A percentile compares a stretch with the other conserved stretches of the same genome.
Conservation (phyloP, 2,888 invertebrate genomes). For the Caenorhabditis doughertyi region DNA sequence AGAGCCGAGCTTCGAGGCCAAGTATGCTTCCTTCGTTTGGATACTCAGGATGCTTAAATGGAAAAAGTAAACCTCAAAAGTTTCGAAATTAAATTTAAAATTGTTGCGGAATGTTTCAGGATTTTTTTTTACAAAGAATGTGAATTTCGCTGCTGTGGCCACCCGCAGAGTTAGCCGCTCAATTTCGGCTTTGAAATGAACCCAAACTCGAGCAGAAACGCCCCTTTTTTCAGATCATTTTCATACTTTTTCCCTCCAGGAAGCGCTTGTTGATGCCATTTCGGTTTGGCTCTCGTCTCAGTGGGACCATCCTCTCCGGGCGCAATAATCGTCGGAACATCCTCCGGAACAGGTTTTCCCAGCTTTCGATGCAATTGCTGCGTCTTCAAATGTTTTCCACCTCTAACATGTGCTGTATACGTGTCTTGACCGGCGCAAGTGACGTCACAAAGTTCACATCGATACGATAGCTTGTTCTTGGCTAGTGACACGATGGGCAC, state of each 20-base stretch:
- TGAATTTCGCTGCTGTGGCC: too few species aligned
- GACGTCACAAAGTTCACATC: conserved; percentile 98
- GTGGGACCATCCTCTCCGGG: conserved; percentile 58
- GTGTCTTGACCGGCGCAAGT: conserved; percentile 99
- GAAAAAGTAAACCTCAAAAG: too few species aligned
- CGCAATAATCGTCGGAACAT: conserved; percentile 89
- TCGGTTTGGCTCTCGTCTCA: conserved; percentile 55
- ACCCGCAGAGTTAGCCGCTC: too few species aligned
- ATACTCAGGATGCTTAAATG: too few species aligned
- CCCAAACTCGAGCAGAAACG: too few species aligned
- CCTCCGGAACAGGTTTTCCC: conserved; percentile 96
- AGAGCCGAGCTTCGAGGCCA: too few species aligned
- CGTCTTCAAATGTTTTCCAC: conserved; percentile 97
- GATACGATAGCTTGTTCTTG: conserved; percentile 85
- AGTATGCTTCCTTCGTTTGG: too few species aligned
- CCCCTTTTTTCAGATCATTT: neutral
- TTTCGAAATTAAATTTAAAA: too few species aligned
- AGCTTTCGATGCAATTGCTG: conserved; percentile 96
- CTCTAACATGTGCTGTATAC: conserved; percentile 94
- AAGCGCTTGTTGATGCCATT: conserved; percentile 60
- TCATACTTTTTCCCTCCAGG: conserved; percentile 37
- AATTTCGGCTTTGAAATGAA: too few species aligned
- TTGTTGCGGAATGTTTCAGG: too few species aligned
- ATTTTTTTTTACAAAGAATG: too few species aligned
- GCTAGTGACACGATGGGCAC: conserved; percentile 82